phyloP scores from a whole-genome alignment of 37 sponge, comb jelly and placozoan species.

The Mnemiopsis leidyi region DNA sequence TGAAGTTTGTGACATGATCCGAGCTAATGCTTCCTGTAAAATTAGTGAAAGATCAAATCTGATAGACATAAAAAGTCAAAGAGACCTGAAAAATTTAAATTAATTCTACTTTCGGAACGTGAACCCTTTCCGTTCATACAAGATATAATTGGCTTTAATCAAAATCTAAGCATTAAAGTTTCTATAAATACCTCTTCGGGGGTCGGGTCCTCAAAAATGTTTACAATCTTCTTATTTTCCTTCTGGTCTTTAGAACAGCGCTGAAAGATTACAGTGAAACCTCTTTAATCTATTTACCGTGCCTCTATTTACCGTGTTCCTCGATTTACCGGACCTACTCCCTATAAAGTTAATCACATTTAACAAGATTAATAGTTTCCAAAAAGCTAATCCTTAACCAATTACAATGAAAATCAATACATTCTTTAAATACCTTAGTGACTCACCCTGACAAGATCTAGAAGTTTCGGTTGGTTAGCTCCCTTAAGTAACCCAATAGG shows the following conservation, averaged over 20 bases:
- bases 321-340: no score
- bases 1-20: slow-evolving; percentile 1
- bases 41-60: background rate
- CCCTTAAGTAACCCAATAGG: slow-evolving; percentile 1
- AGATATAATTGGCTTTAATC: no score
- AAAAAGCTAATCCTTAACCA: no score
- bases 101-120: no score
- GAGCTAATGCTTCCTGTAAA: slow-evolving; percentile 42
- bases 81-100: no score
- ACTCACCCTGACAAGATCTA: slow-evolving; percentile 46
- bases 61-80: background rate
- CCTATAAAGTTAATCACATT: no score
- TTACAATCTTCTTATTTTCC: slow-evolving; percentile 36
- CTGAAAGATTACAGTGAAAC: slow-evolving; percentile 4
- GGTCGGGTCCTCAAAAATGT: slow-evolving; percentile 52
- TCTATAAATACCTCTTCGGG: slow-evolving; percentile 60
- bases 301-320: no score
- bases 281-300: no score
- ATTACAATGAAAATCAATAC: no score
- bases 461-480: slow-evolving; percentile 45
- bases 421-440: background rate
- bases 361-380: no score
- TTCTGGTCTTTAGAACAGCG: slow-evolving; percentile 1
- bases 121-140: no score
- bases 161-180: no score